Conservation (phyloP, 2,113 vertebrate genomes). For the Hippopotamus amphibius region DNA sequence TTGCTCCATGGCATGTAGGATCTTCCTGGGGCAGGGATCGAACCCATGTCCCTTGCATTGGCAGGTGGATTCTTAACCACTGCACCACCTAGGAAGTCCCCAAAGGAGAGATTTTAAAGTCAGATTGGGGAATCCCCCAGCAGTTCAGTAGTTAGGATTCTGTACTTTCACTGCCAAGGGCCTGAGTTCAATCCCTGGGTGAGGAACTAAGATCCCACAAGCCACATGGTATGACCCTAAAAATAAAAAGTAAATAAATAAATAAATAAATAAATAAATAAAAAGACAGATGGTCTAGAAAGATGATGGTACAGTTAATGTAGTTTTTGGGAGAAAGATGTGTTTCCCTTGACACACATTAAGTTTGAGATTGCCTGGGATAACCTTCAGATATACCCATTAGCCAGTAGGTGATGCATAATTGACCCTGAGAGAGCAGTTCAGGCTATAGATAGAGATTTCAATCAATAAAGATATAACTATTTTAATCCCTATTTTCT, state of each 20-base stretch:
- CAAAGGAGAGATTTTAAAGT: not conserved
- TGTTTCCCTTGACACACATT: not conserved
- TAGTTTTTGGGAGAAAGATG: not conserved
- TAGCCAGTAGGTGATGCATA: not conserved
- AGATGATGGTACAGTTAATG: not conserved
- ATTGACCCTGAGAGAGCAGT: not conserved
- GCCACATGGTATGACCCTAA: not conserved
- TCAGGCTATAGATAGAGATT: not conserved
- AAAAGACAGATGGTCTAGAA: slow-evolving; percentile 14
- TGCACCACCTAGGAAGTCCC: no score
- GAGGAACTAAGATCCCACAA: not conserved
- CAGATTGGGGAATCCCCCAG: not conserved
- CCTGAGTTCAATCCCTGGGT: not conserved
- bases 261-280: not conserved
- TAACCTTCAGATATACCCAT: not conserved
- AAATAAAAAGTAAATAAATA: not conserved
- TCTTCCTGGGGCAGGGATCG: no score
- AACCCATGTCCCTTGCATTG: no score
- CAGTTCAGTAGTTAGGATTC: not conserved
- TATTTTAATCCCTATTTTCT: slow-evolving; percentile 10
- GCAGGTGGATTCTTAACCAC: no score
- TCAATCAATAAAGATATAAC: not conserved
- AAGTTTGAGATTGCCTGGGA: not conserved
- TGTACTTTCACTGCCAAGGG: not conserved
- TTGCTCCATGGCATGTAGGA: no score